phyloP scores from a whole-genome alignment of 2,888 invertebrate genomes.

The Apodemia mormo region DNA sequence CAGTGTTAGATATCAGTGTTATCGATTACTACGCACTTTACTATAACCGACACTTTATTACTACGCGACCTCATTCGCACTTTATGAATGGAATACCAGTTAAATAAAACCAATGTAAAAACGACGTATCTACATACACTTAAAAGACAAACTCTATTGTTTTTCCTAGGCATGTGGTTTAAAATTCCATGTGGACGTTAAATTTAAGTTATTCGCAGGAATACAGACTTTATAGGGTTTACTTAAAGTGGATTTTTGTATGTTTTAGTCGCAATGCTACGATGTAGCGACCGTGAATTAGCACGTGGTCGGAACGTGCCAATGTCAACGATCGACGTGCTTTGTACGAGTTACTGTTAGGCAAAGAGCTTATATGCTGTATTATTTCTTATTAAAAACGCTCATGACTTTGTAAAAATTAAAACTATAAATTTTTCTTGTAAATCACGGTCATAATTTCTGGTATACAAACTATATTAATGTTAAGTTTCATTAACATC shows the following conservation, averaged over 20 bases:
- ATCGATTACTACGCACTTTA: conserved; percentile 35
- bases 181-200: neutral
- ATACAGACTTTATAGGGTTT: neutral
- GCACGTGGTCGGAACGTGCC: conserved; percentile 35
- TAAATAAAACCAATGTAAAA: neutral
- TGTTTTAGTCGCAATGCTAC: conserved; percentile 8
- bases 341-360: neutral
- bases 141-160: neutral
- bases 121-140: conserved; percentile 14
- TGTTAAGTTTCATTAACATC: too few species aligned
- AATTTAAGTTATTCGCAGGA: neutral
- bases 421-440: too few species aligned
- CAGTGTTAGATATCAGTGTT: conserved; percentile 1
- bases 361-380: neutral
- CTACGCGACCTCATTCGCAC: conserved; percentile 36
- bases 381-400: too few species aligned
- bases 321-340: conserved; percentile 33
- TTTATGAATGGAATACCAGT: conserved; percentile 40
- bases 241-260: neutral
- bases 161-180: neutral
- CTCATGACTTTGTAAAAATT: too few species aligned
- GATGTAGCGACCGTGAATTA: conserved; percentile 25
- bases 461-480: too few species aligned
- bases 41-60: conserved; percentile 34
- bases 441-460: too few species aligned